Evolutionary conservation across 2,797 vertebrate species (phyloP).

Genomic region (Taenioides sp.): DNA sequence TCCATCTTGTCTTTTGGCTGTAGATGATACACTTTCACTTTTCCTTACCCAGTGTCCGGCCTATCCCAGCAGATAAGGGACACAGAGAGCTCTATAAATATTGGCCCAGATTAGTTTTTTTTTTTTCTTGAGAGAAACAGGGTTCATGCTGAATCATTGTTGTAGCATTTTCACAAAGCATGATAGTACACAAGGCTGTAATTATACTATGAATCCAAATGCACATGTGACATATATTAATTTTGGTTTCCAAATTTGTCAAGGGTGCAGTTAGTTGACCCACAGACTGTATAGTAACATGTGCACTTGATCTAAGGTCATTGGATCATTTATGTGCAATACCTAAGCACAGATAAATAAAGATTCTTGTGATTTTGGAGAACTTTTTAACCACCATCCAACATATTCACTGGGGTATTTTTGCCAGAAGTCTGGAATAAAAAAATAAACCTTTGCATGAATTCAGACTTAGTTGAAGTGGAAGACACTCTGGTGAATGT

Average conservation of each 20-base stretch:
- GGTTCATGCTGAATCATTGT: conserved; percentile 62
- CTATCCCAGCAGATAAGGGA: conserved; percentile 49
- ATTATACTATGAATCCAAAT: no score
- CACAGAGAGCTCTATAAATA: conserved; percentile 72
- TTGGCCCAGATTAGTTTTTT: conserved; percentile 59
- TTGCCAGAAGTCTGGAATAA: neutral
- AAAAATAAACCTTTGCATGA: neutral
- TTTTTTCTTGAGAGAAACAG: conserved; percentile 20
- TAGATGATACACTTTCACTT: conserved; percentile 13
- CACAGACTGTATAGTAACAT: neutral
- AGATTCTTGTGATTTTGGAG: neutral
- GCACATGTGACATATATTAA: neutral
- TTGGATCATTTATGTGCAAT: neutral
- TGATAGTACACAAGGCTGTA: conserved; percentile 1
- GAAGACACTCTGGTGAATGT: neutral
- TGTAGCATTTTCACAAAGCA: conserved; percentile 33
- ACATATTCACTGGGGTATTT: neutral
- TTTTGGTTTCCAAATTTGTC: no score
- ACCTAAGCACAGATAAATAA: neutral
- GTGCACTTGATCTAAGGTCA: neutral
- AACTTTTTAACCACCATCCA: neutral
- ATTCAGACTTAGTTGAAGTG: neutral
- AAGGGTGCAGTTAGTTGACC: neutral
- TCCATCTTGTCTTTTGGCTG: conserved; percentile 17
- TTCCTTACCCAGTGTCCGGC: conserved; percentile 29